These are phyloP conservation scores for Pyrgilauda ruficollis DNA, from an alignment of 2,113 vertebrate species.

Conservation along the genomic window DNA sequence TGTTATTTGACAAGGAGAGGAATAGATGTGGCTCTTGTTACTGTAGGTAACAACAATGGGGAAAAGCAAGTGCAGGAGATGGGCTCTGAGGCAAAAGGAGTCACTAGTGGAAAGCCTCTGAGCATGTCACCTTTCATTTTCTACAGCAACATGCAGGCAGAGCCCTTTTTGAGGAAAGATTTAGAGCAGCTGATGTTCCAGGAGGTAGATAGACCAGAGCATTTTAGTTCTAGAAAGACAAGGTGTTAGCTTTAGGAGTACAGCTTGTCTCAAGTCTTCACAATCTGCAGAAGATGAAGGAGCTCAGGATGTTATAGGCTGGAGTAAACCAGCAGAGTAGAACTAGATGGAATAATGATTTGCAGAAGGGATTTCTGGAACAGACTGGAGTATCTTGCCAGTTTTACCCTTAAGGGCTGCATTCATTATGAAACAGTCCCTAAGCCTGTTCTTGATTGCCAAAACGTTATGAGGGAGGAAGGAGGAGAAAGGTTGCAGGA, in stretches of 20 bases:
- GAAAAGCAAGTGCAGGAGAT: background rate
- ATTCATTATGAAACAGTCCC: conserved; percentile 1
- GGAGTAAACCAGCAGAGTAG: background rate
- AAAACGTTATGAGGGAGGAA: background rate
- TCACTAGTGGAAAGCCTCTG: background rate
- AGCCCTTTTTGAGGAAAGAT: background rate
- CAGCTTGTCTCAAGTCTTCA: background rate
- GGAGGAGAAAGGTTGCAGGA: conserved; percentile 42
- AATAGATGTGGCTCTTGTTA: background rate
- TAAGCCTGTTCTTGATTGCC: conserved; percentile 16
- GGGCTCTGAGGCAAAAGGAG: background rate
- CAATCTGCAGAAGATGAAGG: background rate
- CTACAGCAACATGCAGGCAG: background rate
- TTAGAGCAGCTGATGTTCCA: background rate
- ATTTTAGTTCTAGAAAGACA: background rate
- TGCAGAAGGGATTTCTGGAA: conserved; percentile 38
- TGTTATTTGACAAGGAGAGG: background rate
- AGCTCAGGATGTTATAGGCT: background rate
- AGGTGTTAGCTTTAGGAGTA: background rate
- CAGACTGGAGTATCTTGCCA: background rate
- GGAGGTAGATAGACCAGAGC: background rate
- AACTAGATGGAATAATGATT: background rate
- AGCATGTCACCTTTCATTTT: background rate
- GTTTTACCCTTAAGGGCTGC: conserved; percentile 13
- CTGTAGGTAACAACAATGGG: background rate